Evolutionary conservation across 92 coral and sea anemone genomes (phyloP).

Genomic region (Porites lobata): DNA sequence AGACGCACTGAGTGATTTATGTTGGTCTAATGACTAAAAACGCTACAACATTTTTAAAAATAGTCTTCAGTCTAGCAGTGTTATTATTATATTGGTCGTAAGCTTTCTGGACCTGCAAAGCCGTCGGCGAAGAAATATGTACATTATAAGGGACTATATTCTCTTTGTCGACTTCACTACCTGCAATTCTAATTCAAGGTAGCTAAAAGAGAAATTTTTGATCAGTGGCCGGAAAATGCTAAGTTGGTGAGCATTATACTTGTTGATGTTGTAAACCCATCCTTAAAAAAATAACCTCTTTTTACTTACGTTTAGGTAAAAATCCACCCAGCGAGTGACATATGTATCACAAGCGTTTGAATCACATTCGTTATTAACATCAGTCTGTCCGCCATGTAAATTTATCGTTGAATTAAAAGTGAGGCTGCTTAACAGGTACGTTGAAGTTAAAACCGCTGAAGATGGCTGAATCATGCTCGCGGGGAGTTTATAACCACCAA

Average conservation of each 20-base stretch:
- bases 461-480: background rate
- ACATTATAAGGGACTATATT: too few relatives aligned
- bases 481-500: background rate
- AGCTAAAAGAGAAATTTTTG: too few relatives aligned
- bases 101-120: too few relatives aligned
- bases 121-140: too few relatives aligned
- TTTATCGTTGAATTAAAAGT: background rate
- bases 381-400: background rate
- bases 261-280: background rate
- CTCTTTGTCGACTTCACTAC: too few relatives aligned
- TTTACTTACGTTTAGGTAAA: constrained; percentile 72
- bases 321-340: constrained; percentile 72
- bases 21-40: too few relatives aligned
- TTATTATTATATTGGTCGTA: too few relatives aligned
- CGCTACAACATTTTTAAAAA: too few relatives aligned
- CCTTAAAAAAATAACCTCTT: background rate
- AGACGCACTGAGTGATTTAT: too few relatives aligned
- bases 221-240: background rate
- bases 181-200: too few relatives aligned
- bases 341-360: constrained; percentile 44
- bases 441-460: background rate
- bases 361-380: background rate
- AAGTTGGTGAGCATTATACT: background rate
- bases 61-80: too few relatives aligned
- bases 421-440: background rate